Percentiles rank a stretch among this genome's conserved stretches.
phyloP scores from a whole-genome alignment of 2,888 invertebrate genomes.

The Abrostola triplasia region DNA sequence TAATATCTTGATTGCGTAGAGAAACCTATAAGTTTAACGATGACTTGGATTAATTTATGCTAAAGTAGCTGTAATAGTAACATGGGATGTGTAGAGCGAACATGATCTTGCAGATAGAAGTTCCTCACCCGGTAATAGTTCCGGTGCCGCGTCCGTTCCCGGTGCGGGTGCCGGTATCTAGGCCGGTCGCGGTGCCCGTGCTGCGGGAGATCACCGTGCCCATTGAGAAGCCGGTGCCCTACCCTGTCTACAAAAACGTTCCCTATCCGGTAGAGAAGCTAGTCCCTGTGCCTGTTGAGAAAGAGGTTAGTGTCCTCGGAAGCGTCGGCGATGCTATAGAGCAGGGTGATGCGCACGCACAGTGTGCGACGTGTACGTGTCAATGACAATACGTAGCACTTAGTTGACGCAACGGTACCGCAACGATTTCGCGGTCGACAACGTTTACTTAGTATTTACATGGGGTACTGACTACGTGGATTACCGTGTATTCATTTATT shows the following conservation, averaged over 20 bases:
- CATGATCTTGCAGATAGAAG: constrained; percentile 89
- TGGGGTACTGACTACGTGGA: constrained; percentile 22
- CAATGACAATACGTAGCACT: constrained; percentile 27
- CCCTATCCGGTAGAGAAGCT: constrained; percentile 93
- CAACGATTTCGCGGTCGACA: constrained; percentile 26
- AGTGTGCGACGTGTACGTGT: constrained; percentile 41
- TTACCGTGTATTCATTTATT: constrained; percentile 3
- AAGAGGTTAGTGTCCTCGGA: constrained; percentile 87
- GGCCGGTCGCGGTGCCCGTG: constrained; percentile 91
- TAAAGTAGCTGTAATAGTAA: constrained; percentile 30
- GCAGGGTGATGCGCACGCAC: constrained; percentile 36
- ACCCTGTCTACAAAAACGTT: constrained; percentile 91
- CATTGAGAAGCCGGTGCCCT: constrained; percentile 90
- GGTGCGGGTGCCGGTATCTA: constrained; percentile 91
- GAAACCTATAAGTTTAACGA: no score
- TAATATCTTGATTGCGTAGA: no score
- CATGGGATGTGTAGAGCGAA: constrained; percentile 53
- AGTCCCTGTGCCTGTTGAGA: constrained; percentile 92
- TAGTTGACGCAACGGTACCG: constrained; percentile 43
- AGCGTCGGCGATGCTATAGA: constrained; percentile 14
- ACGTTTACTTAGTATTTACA: constrained; percentile 33
- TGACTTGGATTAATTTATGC: no score
- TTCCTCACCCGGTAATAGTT: constrained; percentile 93
- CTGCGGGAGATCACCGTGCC: constrained; percentile 89
- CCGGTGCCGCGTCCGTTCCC: constrained; percentile 93